Evolutionary conservation across 2,113 vertebrate species (phyloP), one percentile per base, ranked within the genome.

Genomic region (Oophaga pumilio): DNA sequence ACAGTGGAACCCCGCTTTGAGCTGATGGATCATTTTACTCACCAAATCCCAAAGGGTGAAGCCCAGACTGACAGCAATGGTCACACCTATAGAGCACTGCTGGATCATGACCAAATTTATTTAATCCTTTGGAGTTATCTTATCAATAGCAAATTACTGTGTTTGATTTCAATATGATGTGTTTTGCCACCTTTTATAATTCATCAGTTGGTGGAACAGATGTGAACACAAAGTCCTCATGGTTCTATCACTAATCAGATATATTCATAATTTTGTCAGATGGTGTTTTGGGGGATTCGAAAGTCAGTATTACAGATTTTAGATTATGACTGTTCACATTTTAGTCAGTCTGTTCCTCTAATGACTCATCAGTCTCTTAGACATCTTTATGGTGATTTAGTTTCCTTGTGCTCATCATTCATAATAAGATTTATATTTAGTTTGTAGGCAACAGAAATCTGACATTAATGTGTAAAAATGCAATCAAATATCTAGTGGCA

Each of bases 251-350:
- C 78, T 78, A 77, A 43, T 66, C 62, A 77, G 20, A 64, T 17
- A 50, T 5, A 62, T 78, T 66, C 73, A 86, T 77, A 74, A 86
- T 64, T 50, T 59, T 78, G 49, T 86, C 74, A 64, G 33, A 13
- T 57, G 84, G 33, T 68, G 56, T 78, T 77, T 84, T 64, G 5
- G 84, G 12, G 57, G 69, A 60, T 85, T 52, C 64, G 11, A 77
- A 24, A 56, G n/a, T 28, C 33, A 62, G 6, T 49, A 59, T 85
- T 85, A 85, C 26, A 18, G 49, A 56, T 76, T 74, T 57, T 85
- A 60, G 53, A 49, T 76, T 76, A 76, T 76, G 43, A 43, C 8
- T 76, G n/a, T 49, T 74, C 24, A 60, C 7, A n/a, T 85, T 17
- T 53, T 8, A 24, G 43, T 71, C 66, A 73, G 33, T 84, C 50